These are phyloP conservation scores for Helicorthomorpha holstii DNA, from an alignment of 1,140 invertebrate species.

Conservation along the genomic window DNA sequence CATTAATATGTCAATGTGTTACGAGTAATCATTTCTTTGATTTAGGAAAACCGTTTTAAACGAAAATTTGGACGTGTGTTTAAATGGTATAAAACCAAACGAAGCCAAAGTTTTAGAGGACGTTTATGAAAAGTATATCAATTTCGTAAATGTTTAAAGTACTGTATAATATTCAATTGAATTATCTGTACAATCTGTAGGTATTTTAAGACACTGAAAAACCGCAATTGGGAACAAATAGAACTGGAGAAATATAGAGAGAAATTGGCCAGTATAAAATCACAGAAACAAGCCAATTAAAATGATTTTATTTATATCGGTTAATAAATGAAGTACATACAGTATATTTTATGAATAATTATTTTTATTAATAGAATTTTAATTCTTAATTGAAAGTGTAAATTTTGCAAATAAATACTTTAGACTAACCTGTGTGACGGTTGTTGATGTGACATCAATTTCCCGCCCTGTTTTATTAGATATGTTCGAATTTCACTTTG, in stretches of 20 bases:
- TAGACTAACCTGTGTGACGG: no score
- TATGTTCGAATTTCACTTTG: no score
- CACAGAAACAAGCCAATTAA: no score
- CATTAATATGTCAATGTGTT: constrained; percentile 1
- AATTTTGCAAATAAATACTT: no score
- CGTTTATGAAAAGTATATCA: constrained; percentile 20
- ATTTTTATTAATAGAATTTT: no score
- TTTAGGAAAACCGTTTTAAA: constrained; percentile 15
- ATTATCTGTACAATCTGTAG: constrained; percentile 11
- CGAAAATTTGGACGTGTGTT: constrained; percentile 17
- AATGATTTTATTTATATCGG: no score
- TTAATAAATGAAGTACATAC: no score
- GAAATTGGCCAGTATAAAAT: not conserved
- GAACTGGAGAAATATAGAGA: constrained; percentile 14
- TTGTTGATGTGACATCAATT: no score
- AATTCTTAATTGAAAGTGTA: no score
- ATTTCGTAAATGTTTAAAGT: not conserved
- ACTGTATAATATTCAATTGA: constrained; percentile 6
- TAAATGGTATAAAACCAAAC: constrained; percentile 13
- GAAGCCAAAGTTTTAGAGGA: constrained; percentile 19
- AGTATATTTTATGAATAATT: no score
- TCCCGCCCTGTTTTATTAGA: no score
- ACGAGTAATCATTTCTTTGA: constrained; percentile 11
- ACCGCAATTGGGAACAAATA: constrained; percentile 22
- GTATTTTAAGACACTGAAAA: constrained; percentile 21